Base-by-base conservation (phyloP, 2,888 invertebrate genomes). In the Pimpla rufipes region DNA sequence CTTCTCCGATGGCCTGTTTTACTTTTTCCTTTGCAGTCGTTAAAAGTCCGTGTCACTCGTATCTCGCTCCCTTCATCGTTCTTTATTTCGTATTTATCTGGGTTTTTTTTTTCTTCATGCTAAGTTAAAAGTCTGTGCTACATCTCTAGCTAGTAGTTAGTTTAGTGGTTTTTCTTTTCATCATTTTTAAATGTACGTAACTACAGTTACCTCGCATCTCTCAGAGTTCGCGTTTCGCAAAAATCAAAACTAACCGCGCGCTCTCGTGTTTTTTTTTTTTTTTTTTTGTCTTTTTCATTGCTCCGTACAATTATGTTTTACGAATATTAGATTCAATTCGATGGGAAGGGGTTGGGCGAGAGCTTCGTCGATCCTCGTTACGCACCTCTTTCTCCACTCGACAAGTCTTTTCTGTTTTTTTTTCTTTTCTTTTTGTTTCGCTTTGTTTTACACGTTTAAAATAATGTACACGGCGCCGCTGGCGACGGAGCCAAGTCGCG, bases 121-220 rank as follows among this genome's bases (percentile, higher is more conserved):
- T 79, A 79, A 71, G 78, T 79, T 80, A 77, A 80, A 80, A 83
- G 80, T 73, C 83, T 83, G 83, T 55, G 73, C 83, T 83, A 83
- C 83, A 64, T 77, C 73, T 77, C 80, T 83, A 83, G 80, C 83
- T 83, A 83, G 68, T 83, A 59, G 55, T 79, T 67, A 76, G 59
- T 68, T 83, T 77, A 83, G 57, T 79, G 67, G 52, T 71, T 71
- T 62, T 70, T 52, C 45, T 50, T 68, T 73, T 47, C n/a, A n/a
- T 59, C 52, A 8, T 71, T 66, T 57, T 55, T 70, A 47, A 59
- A 37, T 75, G 67, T 83, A 80, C 75, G 71, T 80, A 73, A 76
- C 80, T 80, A 80, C 75, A 68, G 64, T 80, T 73, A 76, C 66
- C 66, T 71, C 75, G 66, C 79, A 40, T 50, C 52, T 74, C 67